Percentiles rank a stretch among this genome's conserved stretches.
These are phyloP conservation scores for Eristalis pertinax DNA, from an alignment of 2,888 invertebrate genomes.

Conservation along the genomic window DNA sequence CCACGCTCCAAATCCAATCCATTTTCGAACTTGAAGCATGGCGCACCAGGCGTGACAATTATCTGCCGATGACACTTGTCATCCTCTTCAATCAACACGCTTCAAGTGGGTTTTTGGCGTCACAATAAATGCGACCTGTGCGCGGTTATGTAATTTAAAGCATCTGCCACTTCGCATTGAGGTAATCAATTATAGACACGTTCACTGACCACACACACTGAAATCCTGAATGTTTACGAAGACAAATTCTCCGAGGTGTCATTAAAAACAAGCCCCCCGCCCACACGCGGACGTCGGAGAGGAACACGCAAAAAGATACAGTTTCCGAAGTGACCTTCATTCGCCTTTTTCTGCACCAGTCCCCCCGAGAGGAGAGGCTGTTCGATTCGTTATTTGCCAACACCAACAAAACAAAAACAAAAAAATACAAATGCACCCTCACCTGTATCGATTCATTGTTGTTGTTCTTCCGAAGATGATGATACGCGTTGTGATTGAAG, in stretches of 20 bases:
- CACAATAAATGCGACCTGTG: not conserved
- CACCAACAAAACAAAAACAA: not conserved
- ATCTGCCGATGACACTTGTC: no score
- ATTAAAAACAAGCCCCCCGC: not conserved
- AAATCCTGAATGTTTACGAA: not conserved
- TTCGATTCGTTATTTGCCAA: not conserved
- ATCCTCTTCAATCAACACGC: no score
- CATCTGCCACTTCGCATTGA: no score
- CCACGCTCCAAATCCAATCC: no score
- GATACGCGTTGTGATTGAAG: conserved; percentile 78
- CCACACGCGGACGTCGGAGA: not conserved
- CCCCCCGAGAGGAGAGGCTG: not conserved
- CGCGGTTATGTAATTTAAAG: not conserved
- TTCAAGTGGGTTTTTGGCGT: not conserved
- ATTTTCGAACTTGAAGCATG: no score
- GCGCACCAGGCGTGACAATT: no score
- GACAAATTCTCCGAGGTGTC: not conserved
- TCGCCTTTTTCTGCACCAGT: conserved; percentile 31
- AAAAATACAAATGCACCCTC: conserved; percentile 36
- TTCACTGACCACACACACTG: not conserved
- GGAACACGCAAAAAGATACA: not conserved
- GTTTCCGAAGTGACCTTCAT: conserved; percentile 62
- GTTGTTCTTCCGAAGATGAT: conserved; percentile 78
- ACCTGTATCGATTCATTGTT: conserved; percentile 76
- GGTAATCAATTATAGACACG: not conserved